Evolutionary conservation across 1,140 invertebrate species (phyloP).

Genomic region (Brachionus rubens): DNA sequence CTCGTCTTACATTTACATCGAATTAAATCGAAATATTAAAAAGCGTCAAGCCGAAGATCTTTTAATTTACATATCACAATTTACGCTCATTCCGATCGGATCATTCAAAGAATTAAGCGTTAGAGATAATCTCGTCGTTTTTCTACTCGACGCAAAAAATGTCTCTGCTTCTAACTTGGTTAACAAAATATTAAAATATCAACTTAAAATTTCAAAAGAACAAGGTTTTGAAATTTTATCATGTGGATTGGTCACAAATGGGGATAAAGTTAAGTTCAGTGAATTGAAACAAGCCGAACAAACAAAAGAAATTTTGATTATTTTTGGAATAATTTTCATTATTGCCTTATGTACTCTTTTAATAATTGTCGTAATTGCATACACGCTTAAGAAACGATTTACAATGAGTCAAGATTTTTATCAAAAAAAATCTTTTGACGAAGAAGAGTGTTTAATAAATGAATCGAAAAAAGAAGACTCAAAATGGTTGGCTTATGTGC

Average conservation of each 20-base stretch:
- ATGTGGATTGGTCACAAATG: neutral
- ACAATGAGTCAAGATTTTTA: neutral
- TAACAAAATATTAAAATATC: slow-evolving; percentile 21
- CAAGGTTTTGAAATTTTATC: slow-evolving; percentile 7
- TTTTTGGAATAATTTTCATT: slow-evolving; percentile 1
- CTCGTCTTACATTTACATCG: neutral
- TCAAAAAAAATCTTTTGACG: slow-evolving; percentile 4
- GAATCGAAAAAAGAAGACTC: neutral
- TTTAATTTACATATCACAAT: neutral
- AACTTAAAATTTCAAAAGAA: slow-evolving; percentile 24
- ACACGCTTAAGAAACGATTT: slow-evolving; percentile 9
- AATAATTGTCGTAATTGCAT: neutral
- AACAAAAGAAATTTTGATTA: slow-evolving; percentile 6
- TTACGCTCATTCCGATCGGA: neutral
- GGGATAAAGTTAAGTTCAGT: neutral
- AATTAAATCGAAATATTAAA: neutral
- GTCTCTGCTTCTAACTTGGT: neutral
- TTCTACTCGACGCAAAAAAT: neutral
- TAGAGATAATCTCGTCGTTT: neutral
- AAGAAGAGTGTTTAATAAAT: slow-evolving; percentile 9
- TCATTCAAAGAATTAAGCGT: neutral
- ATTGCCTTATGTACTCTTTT: neutral
- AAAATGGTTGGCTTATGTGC: neutral
- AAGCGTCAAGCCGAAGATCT: neutral
- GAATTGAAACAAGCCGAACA: neutral